These are phyloP conservation scores for Pygoscelis antarcticus DNA, from an alignment of 2,113 vertebrate species.

Conservation along the genomic window DNA sequence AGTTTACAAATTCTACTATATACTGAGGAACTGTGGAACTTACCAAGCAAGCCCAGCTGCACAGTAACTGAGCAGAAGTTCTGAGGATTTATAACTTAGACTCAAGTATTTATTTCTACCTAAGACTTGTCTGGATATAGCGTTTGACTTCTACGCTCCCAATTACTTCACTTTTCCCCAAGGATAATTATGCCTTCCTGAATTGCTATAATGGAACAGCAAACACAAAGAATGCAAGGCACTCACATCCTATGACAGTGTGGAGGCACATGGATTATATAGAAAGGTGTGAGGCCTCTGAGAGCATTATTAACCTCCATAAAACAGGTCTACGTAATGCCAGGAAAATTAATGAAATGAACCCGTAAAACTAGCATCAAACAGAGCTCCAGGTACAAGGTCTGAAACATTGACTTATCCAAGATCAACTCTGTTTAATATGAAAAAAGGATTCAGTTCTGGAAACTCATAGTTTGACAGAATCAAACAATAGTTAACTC, in stretches of 20 bases:
- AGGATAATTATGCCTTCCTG: background rate
- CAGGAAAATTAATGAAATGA: background rate
- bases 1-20: background rate
- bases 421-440: background rate
- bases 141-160: background rate
- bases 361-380: background rate
- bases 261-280: background rate
- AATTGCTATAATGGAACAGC: background rate
- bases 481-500: background rate
- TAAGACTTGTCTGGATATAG: background rate
- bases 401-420: background rate
- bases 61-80: background rate
- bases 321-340: background rate
- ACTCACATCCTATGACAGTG: background rate
- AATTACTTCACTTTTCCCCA: background rate
- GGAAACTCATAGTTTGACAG: background rate
- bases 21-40: background rate
- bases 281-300: background rate
- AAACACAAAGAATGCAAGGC: background rate
- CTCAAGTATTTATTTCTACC: background rate
- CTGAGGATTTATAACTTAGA: background rate
- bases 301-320: background rate
- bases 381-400: background rate
- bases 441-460: background rate
- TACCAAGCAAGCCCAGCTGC: background rate